phyloP scores from a whole-genome alignment of 2,888 invertebrate genomes.

The Pardosa pseudoannulata region DNA sequence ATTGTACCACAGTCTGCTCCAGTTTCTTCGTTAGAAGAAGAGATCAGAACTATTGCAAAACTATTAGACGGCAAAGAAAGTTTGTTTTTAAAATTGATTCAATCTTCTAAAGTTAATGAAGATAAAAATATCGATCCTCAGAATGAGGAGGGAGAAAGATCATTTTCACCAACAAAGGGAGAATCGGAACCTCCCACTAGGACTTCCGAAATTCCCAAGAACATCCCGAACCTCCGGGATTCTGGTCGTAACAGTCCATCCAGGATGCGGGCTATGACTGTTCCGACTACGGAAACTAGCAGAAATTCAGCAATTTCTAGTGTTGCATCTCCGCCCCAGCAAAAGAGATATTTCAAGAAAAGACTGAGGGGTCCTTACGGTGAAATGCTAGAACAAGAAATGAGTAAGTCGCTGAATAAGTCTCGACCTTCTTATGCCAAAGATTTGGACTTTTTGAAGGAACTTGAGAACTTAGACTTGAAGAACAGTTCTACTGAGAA shows the following conservation, averaged over 20 bases:
- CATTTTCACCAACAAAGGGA: neutral
- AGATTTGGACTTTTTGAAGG: conserved; percentile 81
- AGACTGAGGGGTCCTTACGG: conserved; percentile 87
- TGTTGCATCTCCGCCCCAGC: conserved; percentile 68
- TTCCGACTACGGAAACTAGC: conserved; percentile 35
- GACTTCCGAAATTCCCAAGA: neutral
- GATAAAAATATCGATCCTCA: neutral
- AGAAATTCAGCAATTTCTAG: neutral
- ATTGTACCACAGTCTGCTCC: conserved; percentile 1
- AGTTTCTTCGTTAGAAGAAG: conserved; percentile 46
- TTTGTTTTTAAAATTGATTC: conserved; percentile 49
- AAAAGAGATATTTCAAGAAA: conserved; percentile 84
- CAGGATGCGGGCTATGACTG: conserved; percentile 48
- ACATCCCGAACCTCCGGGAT: neutral
- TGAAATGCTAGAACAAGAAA: conserved; percentile 88
- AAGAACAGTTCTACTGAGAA: neutral
- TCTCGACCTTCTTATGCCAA: conserved; percentile 78
- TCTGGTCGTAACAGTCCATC: conserved; percentile 41
- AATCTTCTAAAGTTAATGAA: conserved; percentile 39
- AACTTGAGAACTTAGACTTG: conserved; percentile 74
- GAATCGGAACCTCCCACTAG: neutral
- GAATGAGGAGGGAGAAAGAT: neutral
- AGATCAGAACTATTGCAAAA: conserved; percentile 55
- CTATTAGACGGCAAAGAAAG: conserved; percentile 58
- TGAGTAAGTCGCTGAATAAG: conserved; percentile 82